Base-by-base conservation (phyloP, 2,113 vertebrate species). In the Urocitellus parryii region DNA sequence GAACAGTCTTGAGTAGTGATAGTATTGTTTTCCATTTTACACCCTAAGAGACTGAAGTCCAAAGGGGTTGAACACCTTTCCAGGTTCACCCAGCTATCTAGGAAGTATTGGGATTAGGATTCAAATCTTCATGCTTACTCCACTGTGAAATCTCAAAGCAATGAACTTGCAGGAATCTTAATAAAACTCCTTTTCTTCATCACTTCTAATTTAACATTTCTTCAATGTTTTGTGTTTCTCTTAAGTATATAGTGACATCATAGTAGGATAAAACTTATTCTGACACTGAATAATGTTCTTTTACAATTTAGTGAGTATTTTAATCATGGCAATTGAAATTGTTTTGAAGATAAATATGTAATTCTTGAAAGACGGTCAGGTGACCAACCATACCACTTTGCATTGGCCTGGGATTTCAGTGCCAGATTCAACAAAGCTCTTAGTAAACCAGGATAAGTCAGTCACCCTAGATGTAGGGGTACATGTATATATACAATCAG, bases 141-240 rank as follows among this genome's bases (percentile, higher is more conserved):
- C 32, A 65, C 37, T 67, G 34, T 68, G 8, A 39, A 76, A 37
- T 2, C 37, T 68, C 61, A 65, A 67, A 86, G 18, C 58, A 70
- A 42, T 81, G 42, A 32, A 76, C 24, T 68, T 78, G n/a, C 72
- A 79, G 34, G 25, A 84, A 65, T 89, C 42, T 84, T 89, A 84
- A 45, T 73, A 79, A 88, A 88, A 73, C 42, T 77, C 8, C 25
- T 67, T 88, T 85, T 77, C 58, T 45, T 84, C 39, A 14, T 81
- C 72, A 82, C 81, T 88, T 92, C n/a, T 63, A 7, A 89, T 78
- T 95, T 80, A 72, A 91, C 6, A 67, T 25, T 51, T 92, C 37
- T 78, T 76, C 82, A 73, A 32, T 86, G 13, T 51, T 74, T 9
- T 68, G 34, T 92, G 48, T 81, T 90, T 81, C 9, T 78, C 9